Conservation (phyloP, 2,888 invertebrate genomes). For the Spatulosminthurus flaviceps region DNA sequence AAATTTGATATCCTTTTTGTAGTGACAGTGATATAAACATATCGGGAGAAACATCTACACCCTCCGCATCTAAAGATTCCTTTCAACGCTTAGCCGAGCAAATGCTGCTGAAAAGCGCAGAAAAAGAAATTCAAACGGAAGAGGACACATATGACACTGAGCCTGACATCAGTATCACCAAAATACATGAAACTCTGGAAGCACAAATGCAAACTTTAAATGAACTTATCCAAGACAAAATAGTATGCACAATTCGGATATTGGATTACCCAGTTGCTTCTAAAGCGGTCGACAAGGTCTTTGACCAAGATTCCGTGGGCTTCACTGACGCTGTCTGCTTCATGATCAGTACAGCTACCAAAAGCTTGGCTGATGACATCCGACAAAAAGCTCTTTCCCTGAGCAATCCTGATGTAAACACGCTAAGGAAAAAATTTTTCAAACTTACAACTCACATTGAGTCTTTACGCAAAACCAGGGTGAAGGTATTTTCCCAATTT, state of each 20-base stretch:
- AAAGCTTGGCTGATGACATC: not conserved
- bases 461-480: conserved; percentile 7
- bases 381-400: not conserved
- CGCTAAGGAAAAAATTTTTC: conserved; percentile 9
- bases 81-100: not conserved
- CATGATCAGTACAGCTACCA: conserved; percentile 15
- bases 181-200: conserved; percentile 20
- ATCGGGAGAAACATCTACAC: no score
- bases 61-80: not conserved
- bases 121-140: conserved; percentile 18
- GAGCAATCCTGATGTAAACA: not conserved
- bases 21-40: no score
- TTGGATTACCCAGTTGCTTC: conserved; percentile 32
- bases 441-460: conserved; percentile 32
- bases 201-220: conserved; percentile 6
- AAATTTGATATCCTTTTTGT: no score
- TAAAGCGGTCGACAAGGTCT: conserved; percentile 13
- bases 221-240: conserved; percentile 34
- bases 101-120: conserved; percentile 16
- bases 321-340: conserved; percentile 29
- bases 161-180: not conserved
- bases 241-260: not conserved
- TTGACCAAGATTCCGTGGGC: conserved; percentile 10
- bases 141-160: not conserved
- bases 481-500: conserved; percentile 27